Conservation (phyloP, 2,113 vertebrate genomes). For the Colius striatus region DNA sequence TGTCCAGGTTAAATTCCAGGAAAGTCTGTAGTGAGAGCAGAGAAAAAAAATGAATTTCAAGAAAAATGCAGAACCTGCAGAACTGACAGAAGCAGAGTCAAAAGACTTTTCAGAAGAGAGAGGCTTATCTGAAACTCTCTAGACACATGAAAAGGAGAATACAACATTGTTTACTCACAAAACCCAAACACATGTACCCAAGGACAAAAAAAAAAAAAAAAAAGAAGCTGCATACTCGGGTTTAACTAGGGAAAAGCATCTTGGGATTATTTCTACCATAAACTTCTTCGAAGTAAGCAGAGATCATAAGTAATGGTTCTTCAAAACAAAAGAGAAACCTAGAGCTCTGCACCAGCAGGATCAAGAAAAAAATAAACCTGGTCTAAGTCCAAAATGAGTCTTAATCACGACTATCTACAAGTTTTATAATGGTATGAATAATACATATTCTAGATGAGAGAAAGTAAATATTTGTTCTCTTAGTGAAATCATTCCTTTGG, state of each 20-base stretch:
- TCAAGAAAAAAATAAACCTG: neutral
- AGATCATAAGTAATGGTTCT: neutral
- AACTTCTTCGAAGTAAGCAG: neutral
- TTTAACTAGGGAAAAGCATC: neutral
- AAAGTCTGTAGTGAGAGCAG: neutral
- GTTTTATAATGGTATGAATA: neutral
- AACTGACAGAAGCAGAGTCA: neutral
- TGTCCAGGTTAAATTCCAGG: neutral
- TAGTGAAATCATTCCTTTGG: neutral
- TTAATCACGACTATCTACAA: constrained; percentile 1
- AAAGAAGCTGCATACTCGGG: neutral
- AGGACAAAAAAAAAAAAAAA: neutral
- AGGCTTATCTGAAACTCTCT: neutral
- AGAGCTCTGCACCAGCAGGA: neutral
- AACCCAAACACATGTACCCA: neutral
- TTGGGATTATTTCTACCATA: neutral
- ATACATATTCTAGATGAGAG: constrained; percentile 21
- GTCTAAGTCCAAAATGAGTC: neutral
- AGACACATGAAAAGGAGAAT: accelerated
- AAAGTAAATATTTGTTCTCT: constrained; percentile 40
- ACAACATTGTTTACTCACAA: neutral
- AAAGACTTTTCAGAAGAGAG: neutral
- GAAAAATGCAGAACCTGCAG: neutral
- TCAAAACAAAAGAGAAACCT: neutral
- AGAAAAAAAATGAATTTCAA: neutral